Conservation (phyloP, 2,888 invertebrate species). For the Ctena decussata region DNA sequence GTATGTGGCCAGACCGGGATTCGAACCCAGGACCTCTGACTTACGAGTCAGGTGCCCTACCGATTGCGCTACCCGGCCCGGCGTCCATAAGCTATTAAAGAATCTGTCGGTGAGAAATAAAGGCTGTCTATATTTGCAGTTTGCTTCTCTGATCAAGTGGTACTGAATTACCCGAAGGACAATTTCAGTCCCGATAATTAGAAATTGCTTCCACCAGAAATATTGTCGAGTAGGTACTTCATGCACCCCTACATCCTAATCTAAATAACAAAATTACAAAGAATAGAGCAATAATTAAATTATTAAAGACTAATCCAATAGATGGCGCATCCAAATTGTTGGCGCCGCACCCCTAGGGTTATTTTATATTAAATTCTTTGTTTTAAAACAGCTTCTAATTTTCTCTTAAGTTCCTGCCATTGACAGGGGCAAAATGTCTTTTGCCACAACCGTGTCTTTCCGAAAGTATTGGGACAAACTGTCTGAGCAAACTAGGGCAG, state of each 20-base stretch:
- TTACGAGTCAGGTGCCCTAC: too few relatives aligned
- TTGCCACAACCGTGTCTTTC: too few relatives aligned
- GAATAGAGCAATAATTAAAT: constrained; percentile 1
- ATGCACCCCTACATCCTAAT: not conserved
- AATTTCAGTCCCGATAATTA: not conserved
- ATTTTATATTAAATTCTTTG: constrained; percentile 17
- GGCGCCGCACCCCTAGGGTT: not conserved
- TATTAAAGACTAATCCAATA: not conserved
- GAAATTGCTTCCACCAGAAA: not conserved
- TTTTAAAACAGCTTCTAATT: constrained; percentile 12
- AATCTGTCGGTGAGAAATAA: too few relatives aligned
- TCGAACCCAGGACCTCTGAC: too few relatives aligned
- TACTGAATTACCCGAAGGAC: too few relatives aligned
- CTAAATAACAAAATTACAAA: not conserved
- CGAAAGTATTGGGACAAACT: too few relatives aligned
- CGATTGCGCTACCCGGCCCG: too few relatives aligned
- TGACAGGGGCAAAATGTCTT: constrained; percentile 16
- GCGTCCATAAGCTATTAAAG: too few relatives aligned
- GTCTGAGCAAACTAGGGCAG: too few relatives aligned
- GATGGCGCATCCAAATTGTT: not conserved
- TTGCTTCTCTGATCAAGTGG: too few relatives aligned
- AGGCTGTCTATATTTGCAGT: too few relatives aligned
- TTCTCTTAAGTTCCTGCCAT: not conserved
- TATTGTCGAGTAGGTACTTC: not conserved
- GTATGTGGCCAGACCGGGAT: too few relatives aligned